Percentiles rank a stretch among this genome's conserved stretches.
These are phyloP conservation scores for Aphodius granarius DNA, from an alignment of 2,888 invertebrate species.

Conservation along the genomic window DNA sequence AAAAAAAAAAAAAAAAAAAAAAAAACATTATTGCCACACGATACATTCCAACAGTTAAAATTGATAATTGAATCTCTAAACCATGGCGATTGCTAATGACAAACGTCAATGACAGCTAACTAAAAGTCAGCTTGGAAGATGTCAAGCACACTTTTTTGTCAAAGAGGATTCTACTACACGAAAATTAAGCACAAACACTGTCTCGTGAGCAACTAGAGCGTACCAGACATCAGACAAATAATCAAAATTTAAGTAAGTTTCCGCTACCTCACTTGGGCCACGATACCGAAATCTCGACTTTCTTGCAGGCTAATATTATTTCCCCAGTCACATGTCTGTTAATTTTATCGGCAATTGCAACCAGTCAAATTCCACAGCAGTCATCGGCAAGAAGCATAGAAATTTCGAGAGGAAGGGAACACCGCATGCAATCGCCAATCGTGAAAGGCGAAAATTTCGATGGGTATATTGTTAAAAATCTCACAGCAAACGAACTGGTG, in stretches of 20 bases:
- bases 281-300: neutral
- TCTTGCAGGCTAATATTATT: conserved; percentile 14
- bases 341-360: conserved; percentile 10
- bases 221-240: neutral
- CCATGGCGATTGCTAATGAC: neutral
- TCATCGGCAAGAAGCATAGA: neutral
- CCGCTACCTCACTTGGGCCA: neutral
- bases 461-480: conserved; percentile 6
- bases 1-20: too few species aligned
- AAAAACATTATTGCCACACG: too few species aligned
- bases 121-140: conserved; percentile 5
- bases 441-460: neutral
- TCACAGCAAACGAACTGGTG: neutral
- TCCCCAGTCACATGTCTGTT: conserved; percentile 6
- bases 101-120: conserved; percentile 2
- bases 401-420: neutral
- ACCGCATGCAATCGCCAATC: neutral
- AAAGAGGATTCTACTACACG: neutral
- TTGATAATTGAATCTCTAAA: neutral
- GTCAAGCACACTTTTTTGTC: neutral
- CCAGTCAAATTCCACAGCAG: conserved; percentile 6
- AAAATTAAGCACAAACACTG: conserved; percentile 6
- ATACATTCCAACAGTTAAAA: neutral
- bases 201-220: neutral
- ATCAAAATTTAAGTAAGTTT: conserved; percentile 13